Conservation (phyloP, 2,888 invertebrate species). For the Caradrina kadenii region DNA sequence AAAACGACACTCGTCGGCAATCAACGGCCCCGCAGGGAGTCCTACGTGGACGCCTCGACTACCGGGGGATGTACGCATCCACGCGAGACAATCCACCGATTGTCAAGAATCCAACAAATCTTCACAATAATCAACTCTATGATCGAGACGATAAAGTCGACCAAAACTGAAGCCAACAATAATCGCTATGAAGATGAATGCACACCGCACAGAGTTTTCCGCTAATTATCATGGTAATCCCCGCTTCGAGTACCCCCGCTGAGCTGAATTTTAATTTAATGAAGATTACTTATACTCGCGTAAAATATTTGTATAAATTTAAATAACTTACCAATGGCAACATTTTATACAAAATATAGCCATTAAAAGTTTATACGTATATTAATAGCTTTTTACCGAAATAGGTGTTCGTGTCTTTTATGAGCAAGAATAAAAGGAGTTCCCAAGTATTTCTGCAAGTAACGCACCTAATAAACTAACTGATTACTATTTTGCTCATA, state of each 20-base stretch:
- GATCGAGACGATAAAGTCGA: conserved; percentile 29
- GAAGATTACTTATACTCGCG: conserved; percentile 65
- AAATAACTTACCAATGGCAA: conserved; percentile 62
- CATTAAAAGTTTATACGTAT: conserved; percentile 54
- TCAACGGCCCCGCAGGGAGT: conserved; percentile 84
- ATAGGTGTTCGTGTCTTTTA: conserved; percentile 66
- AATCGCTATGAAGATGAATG: conserved; percentile 71
- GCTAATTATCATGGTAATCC: conserved; percentile 85
- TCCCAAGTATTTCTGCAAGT: conserved; percentile 82
- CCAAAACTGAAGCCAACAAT: conserved; percentile 9
- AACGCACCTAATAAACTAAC: conserved; percentile 87
- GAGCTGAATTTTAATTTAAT: conserved; percentile 77
- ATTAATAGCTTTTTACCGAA: conserved; percentile 64
- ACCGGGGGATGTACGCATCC: conserved; percentile 77
- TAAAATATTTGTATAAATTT: conserved; percentile 68
- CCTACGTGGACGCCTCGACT: conserved; percentile 79
- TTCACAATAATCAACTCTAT: conserved; percentile 55
- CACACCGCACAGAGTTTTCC: conserved; percentile 79
- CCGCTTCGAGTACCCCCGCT: conserved; percentile 70
- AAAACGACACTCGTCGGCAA: conserved; percentile 86
- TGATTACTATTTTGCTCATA: conserved; percentile 86
- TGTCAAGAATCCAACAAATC: conserved; percentile 65
- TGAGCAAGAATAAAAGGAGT: conserved; percentile 69
- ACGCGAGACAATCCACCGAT: conserved; percentile 78
- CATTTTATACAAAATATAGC: conserved; percentile 61